Percentiles rank a stretch among this genome's conserved stretches.
phyloP scores from a whole-genome alignment of 2,888 invertebrate species.

The Agonum fuliginosum region DNA sequence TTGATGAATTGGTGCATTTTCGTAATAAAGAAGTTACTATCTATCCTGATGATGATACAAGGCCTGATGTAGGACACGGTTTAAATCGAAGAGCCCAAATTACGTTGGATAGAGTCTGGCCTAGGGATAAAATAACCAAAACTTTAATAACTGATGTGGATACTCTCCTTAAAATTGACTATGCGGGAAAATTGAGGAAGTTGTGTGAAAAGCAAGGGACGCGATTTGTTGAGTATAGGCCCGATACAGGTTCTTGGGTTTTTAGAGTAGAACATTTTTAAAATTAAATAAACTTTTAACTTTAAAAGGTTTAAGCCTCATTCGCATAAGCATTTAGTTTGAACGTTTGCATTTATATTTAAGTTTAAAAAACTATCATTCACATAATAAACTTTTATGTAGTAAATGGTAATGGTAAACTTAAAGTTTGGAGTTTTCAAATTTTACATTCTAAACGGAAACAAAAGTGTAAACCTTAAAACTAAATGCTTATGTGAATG shows the following conservation, averaged over 20 bases:
- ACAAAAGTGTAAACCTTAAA: too few species aligned
- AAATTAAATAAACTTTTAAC: too few species aligned
- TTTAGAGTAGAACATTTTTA: constrained; percentile 97
- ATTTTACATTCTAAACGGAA: too few species aligned
- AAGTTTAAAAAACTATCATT: too few species aligned
- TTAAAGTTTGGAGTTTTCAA: too few species aligned
- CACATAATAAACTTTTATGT: too few species aligned
- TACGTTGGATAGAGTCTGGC: constrained; percentile 96
- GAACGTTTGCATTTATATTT: too few species aligned
- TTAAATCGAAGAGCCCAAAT: constrained; percentile 94
- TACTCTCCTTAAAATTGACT: constrained; percentile 85
- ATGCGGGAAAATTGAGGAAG: constrained; percentile 89
- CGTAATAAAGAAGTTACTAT: constrained; percentile 95
- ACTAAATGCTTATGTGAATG: too few species aligned
- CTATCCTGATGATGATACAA: constrained; percentile 92
- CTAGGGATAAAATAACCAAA: constrained; percentile 88
- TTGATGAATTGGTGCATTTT: constrained; percentile 95
- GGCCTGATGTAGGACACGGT: constrained; percentile 91
- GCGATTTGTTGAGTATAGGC: constrained; percentile 94
- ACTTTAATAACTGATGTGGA: constrained; percentile 87
- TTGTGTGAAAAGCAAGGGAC: constrained; percentile 92
- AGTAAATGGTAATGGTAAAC: too few species aligned
- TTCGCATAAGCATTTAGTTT: too few species aligned
- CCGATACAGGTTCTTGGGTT: constrained; percentile 98
- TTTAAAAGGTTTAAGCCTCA: too few species aligned